These are phyloP conservation scores for Gopherus evgoodei DNA, from an alignment of 2,113 vertebrate genomes.

Conservation along the genomic window DNA sequence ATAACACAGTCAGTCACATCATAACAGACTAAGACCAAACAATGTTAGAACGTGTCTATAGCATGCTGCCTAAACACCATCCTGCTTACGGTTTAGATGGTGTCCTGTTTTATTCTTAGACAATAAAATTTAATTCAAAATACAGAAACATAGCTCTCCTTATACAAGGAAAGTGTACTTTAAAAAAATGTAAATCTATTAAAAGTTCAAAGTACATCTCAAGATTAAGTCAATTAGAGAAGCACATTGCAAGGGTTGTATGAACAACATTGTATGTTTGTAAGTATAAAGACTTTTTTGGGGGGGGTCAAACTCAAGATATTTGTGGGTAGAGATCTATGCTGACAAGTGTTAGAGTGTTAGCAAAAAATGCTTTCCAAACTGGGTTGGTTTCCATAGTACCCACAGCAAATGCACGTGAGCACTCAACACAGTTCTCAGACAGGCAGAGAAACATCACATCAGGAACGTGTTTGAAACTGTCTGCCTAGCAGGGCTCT, in stretches of 20 bases:
- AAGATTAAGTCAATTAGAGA: background rate
- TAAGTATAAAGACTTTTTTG: background rate
- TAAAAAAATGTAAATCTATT: background rate
- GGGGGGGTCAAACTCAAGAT: background rate
- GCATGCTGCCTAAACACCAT: accelerated
- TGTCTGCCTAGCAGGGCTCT: background rate
- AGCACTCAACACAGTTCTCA: background rate
- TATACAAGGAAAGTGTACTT: background rate
- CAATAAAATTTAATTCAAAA: background rate
- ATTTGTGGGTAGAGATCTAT: background rate
- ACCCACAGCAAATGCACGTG: background rate
- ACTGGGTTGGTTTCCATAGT: background rate
- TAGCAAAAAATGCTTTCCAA: slow-evolving; percentile 5
- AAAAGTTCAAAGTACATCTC: background rate
- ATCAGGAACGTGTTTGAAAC: background rate
- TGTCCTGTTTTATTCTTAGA: background rate
- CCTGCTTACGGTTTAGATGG: background rate
- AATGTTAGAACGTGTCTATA: background rate
- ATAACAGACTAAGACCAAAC: background rate
- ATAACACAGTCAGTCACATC: background rate
- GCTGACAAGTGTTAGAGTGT: background rate
- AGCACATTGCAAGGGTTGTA: background rate
- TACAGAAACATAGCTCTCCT: accelerated
- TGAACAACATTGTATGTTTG: background rate
- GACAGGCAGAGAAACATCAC: background rate